A percentile compares a stretch with the other conserved stretches of the same genome.
These are phyloP conservation scores for Rhodinocichla rosea DNA, from an alignment of 2,113 vertebrate genomes.

Conservation along the genomic window DNA sequence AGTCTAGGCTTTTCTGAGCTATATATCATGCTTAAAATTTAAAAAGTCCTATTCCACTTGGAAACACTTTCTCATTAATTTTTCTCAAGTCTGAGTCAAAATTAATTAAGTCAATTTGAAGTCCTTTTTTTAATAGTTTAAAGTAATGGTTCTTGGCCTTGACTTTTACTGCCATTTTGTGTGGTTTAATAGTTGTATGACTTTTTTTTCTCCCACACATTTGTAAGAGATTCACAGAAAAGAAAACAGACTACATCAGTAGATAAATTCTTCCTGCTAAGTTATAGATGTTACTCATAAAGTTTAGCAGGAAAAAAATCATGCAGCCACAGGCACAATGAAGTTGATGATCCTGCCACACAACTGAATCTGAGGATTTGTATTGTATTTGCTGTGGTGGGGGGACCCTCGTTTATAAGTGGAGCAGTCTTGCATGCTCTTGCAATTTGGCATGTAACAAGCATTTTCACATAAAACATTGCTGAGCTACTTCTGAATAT, in stretches of 20 bases:
- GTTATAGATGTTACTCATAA: neutral
- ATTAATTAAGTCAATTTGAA: neutral
- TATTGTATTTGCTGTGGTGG: neutral
- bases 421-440: neutral
- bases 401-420: neutral
- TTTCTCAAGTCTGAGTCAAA: neutral
- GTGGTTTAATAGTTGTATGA: neutral
- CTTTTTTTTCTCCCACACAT: neutral
- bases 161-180: neutral
- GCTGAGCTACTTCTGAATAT: constrained; percentile 32
- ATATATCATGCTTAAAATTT: neutral
- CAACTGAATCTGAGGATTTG: neutral
- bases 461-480: constrained; percentile 29
- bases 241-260: neutral
- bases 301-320: neutral
- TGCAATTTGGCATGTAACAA: neutral
- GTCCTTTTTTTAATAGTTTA: neutral
- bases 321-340: neutral
- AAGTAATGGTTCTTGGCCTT: neutral
- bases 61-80: neutral
- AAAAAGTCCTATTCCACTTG: neutral
- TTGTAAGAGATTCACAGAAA: neutral
- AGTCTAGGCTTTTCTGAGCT: neutral
- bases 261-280: neutral
- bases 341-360: neutral